These are phyloP conservation scores for Fulica atra DNA, from an alignment of 2,113 vertebrate species.

Conservation along the genomic window DNA sequence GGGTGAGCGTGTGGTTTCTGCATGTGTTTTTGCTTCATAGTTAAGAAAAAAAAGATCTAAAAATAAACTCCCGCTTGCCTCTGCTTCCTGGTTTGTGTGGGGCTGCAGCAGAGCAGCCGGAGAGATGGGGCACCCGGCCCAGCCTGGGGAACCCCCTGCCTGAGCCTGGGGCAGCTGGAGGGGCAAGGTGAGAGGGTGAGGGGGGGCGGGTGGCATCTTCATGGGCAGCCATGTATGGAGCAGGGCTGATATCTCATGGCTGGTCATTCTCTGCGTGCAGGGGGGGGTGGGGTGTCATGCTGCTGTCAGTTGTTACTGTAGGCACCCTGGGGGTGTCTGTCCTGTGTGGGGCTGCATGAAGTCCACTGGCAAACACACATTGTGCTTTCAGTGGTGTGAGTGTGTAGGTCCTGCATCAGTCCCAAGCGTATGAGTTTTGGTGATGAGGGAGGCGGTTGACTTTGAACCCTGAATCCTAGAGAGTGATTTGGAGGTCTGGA, in stretches of 20 bases:
- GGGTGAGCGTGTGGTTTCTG: neutral
- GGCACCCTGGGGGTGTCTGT: neutral
- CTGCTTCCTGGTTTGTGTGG: neutral
- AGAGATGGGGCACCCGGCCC: neutral
- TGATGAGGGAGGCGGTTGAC: rapidly evolving
- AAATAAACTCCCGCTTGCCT: slow-evolving; percentile 1
- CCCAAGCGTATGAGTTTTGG: neutral
- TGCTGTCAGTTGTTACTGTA: rapidly evolving
- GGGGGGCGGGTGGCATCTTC: neutral
- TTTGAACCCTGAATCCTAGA: neutral
- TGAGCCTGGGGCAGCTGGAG: rapidly evolving
- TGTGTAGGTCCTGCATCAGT: neutral
- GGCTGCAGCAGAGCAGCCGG: neutral
- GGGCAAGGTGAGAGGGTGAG: neutral
- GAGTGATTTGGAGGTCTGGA: neutral
- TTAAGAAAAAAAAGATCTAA: neutral
- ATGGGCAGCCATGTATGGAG: neutral
- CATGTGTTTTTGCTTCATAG: neutral
- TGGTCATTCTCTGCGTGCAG: rapidly evolving
- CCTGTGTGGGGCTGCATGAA: rapidly evolving
- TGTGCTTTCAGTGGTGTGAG: rapidly evolving
- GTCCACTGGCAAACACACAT: neutral
- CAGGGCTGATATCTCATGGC: rapidly evolving
- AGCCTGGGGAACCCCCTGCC: neutral
- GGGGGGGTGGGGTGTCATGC: too few relatives aligned